phyloP scores from a whole-genome alignment of 1,140 invertebrate species.

The Rhagoletis zephyria region DNA sequence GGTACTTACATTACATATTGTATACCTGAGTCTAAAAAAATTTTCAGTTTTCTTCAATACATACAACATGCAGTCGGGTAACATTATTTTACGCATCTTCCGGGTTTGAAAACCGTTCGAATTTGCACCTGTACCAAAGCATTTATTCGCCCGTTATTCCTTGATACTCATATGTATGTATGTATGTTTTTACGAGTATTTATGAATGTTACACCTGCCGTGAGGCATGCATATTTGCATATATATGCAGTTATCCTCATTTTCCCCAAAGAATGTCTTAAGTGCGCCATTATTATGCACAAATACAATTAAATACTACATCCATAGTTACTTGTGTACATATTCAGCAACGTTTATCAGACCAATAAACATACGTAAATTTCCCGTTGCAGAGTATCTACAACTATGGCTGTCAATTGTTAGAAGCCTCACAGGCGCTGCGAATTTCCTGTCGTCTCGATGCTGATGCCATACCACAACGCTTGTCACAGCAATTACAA shows the following conservation, averaged over 20 bases:
- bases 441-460: constrained; percentile 81
- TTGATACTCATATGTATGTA: background rate
- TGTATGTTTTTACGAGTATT: background rate
- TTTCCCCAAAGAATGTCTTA: background rate
- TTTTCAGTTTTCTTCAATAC: background rate
- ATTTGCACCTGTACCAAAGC: background rate
- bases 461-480: constrained; percentile 72
- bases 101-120: background rate
- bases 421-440: constrained; percentile 83
- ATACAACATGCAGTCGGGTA: background rate
- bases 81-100: background rate
- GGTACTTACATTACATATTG: too few relatives aligned
- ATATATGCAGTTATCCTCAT: background rate
- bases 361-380: background rate
- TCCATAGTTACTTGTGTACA: background rate
- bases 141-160: background rate
- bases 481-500: constrained; percentile 74
- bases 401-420: constrained; percentile 84
- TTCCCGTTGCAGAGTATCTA: constrained; percentile 79
- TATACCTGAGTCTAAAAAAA: too few relatives aligned
- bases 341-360: background rate
- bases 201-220: background rate
- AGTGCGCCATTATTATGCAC: background rate
- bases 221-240: background rate
- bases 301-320: background rate